A percentile compares a stretch with the other conserved stretches of the same genome.
phyloP scores from a whole-genome alignment of 2,888 invertebrate species.

The Drosophila conformis region DNA sequence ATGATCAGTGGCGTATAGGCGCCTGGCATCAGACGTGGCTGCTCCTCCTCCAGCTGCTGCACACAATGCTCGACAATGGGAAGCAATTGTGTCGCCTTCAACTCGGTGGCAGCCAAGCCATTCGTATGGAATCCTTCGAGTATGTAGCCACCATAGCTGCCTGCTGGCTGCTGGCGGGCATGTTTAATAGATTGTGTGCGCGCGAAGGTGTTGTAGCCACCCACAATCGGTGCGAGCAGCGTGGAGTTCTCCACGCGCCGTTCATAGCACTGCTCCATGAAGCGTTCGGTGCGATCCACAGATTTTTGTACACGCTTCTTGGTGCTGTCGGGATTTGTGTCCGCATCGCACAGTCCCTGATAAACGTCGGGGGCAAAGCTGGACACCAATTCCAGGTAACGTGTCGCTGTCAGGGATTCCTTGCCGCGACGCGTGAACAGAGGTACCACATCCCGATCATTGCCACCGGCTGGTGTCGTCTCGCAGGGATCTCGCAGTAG shows the following conservation, averaged over 20 bases:
- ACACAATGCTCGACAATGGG: slow-evolving; percentile 88
- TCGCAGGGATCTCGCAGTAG: slow-evolving; percentile 88
- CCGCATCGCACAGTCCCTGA: slow-evolving; percentile 91
- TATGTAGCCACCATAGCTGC: slow-evolving; percentile 89
- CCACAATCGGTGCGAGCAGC: slow-evolving; percentile 86
- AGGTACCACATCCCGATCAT: slow-evolving; percentile 89
- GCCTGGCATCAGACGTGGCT: slow-evolving; percentile 91
- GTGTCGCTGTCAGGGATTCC: slow-evolving; percentile 87
- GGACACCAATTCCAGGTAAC: slow-evolving; percentile 92
- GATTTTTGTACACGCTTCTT: slow-evolving; percentile 90
- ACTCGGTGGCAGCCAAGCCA: slow-evolving; percentile 86
- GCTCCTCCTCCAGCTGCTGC: slow-evolving; percentile 82
- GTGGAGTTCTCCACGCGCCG: slow-evolving; percentile 86
- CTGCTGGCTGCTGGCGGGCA: slow-evolving; percentile 84
- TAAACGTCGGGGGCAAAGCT: slow-evolving; percentile 92
- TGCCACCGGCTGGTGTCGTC: slow-evolving; percentile 89
- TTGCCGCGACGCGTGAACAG: slow-evolving; percentile 93
- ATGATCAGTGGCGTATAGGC: slow-evolving; percentile 91
- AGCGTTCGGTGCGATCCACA: slow-evolving; percentile 88
- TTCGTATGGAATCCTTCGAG: slow-evolving; percentile 93
- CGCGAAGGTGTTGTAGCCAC: slow-evolving; percentile 89
- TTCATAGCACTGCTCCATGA: slow-evolving; percentile 89
- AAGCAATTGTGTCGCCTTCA: slow-evolving; percentile 86
- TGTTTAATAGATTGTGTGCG: slow-evolving; percentile 88
- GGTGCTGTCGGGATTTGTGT: slow-evolving; percentile 86